These are phyloP conservation scores for Heloderma charlesbogerti DNA, from an alignment of 2,113 vertebrate genomes.

Conservation along the genomic window DNA sequence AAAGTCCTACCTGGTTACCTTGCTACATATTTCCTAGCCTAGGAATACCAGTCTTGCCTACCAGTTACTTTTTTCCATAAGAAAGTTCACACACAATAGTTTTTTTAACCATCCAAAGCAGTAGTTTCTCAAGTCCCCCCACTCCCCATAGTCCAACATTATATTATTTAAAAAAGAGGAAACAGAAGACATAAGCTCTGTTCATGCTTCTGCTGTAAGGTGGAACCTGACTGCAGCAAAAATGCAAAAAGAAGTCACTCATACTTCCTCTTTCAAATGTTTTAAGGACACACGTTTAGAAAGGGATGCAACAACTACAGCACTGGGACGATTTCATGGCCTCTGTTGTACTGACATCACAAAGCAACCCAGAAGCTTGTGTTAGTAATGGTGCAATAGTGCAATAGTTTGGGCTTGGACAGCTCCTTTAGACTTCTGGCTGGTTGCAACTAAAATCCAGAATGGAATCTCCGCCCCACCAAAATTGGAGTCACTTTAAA, in stretches of 20 bases:
- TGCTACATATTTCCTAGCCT: conserved; percentile 21
- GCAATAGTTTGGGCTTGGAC: no score
- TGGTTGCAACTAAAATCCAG: no score
- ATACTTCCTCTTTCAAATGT: no score
- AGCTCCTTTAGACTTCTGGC: no score
- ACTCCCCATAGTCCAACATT: not conserved
- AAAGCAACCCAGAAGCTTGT: not conserved
- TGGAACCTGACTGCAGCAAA: not conserved
- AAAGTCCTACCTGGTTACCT: conserved; percentile 43
- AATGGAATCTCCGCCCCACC: no score
- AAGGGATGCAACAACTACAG: not conserved
- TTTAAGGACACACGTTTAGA: not conserved
- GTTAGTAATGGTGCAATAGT: not conserved
- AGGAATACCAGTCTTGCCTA: conserved; percentile 55
- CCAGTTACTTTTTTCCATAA: conserved; percentile 40
- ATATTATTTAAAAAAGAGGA: not conserved
- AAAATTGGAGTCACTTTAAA: no score
- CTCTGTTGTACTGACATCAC: not conserved
- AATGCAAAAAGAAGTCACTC: not conserved
- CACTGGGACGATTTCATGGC: not conserved
- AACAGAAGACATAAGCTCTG: not conserved
- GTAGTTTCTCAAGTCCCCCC: not conserved
- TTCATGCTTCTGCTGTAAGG: not conserved
- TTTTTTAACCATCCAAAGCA: not conserved
- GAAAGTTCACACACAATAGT: not conserved